Evolutionary conservation across 2,113 vertebrate genomes (phyloP).

Genomic region (Hepsetus odoe): DNA sequence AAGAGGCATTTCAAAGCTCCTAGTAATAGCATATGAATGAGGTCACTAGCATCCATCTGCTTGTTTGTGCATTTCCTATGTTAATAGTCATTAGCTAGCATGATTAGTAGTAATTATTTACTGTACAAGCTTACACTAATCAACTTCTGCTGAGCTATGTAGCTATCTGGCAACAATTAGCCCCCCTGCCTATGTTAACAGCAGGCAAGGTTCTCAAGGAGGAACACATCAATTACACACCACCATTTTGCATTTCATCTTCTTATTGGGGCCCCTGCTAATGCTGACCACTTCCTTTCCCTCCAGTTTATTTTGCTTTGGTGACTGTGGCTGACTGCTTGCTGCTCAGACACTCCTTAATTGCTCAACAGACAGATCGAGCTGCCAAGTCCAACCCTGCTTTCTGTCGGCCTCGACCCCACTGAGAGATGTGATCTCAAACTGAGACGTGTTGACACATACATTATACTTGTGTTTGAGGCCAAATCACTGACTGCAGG

Average conservation of each 20-base stretch:
- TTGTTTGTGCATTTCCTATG: conserved; percentile 59
- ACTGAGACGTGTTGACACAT: conserved; percentile 32
- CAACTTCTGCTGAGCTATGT: conserved; percentile 72
- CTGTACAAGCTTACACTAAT: conserved; percentile 79
- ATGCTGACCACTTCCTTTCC: conserved; percentile 87
- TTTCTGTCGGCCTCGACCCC: conserved; percentile 64
- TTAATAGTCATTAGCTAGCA: conserved; percentile 64
- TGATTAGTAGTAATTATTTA: conserved; percentile 79
- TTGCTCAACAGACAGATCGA: conserved; percentile 76
- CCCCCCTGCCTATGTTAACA: conserved; percentile 69
- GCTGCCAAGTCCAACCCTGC: conserved; percentile 68
- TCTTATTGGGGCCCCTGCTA: conserved; percentile 79
- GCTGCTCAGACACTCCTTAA: conserved; percentile 76
- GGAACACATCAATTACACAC: conserved; percentile 79
- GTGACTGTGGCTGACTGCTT: conserved; percentile 78
- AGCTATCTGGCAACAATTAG: conserved; percentile 80
- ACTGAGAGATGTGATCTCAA: conserved; percentile 47
- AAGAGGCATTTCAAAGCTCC: conserved; percentile 38
- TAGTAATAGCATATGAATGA: conserved; percentile 22
- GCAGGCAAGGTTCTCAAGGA: conserved; percentile 54
- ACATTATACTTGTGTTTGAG: conserved; percentile 23
- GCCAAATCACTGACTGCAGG: conserved; percentile 9
- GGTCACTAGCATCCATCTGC: conserved; percentile 29
- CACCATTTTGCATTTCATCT: conserved; percentile 79
- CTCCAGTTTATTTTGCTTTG: conserved; percentile 93